Evolutionary conservation across 2,797 vertebrate genomes (phyloP).

Genomic region (Corythornis leucogaster): DNA sequence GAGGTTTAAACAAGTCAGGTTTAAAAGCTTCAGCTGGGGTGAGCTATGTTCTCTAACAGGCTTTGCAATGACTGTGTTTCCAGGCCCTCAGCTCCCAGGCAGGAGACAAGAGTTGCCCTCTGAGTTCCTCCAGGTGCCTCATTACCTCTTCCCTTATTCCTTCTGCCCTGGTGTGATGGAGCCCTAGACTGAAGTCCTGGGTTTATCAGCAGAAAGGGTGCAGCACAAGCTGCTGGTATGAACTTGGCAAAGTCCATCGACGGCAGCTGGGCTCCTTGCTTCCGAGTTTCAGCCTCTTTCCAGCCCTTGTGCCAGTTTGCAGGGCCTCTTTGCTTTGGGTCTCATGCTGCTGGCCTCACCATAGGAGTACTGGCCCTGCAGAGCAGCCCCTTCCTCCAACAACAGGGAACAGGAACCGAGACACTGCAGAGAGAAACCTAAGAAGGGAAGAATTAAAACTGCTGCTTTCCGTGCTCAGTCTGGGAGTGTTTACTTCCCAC

Average conservation of each 20-base stretch:
- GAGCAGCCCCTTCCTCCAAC: neutral
- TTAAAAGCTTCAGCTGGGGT: slow-evolving; percentile 28
- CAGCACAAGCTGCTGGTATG: neutral
- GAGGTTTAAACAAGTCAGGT: neutral
- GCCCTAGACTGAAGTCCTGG: slow-evolving; percentile 22
- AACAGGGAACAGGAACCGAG: neutral
- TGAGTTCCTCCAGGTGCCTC: neutral
- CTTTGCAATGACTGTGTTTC: neutral
- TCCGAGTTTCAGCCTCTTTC: neutral
- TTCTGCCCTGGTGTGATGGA: neutral
- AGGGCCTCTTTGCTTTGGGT: neutral
- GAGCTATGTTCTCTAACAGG: neutral
- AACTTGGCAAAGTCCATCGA: neutral
- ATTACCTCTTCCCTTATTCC: neutral
- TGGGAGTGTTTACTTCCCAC: neutral
- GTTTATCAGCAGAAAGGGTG: slow-evolving; percentile 36
- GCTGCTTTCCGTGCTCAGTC: neutral
- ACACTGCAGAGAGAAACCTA: neutral
- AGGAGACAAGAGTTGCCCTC: neutral
- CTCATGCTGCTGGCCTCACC: fast-evolving
- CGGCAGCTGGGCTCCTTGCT: neutral
- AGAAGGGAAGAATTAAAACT: neutral
- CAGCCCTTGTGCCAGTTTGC: neutral
- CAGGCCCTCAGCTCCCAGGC: neutral
- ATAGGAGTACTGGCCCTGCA: neutral